phyloP scores from a whole-genome alignment of 2,888 invertebrate genomes.

The Netelia melanura region DNA sequence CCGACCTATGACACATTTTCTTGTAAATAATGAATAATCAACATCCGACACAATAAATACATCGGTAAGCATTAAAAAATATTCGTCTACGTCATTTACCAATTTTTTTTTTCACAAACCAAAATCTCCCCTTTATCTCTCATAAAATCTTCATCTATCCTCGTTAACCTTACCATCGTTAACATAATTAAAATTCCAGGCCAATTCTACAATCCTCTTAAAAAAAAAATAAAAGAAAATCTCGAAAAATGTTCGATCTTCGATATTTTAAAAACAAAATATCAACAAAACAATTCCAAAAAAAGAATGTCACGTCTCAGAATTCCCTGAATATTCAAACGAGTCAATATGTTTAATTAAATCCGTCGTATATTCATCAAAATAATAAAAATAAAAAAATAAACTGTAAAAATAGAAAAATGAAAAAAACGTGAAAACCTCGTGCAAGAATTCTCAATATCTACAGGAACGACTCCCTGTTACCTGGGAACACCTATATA shows the following conservation, averaged over 20 bases:
- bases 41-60: constrained; percentile 84
- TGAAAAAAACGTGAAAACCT: background rate
- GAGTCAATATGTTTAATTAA: background rate
- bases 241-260: background rate
- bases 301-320: background rate
- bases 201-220: too few relatives aligned
- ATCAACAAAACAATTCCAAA: background rate
- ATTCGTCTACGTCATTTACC: constrained; percentile 33
- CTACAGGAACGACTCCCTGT: background rate
- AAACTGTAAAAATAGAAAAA: background rate
- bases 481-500: background rate
- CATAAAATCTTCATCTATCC: background rate
- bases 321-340: background rate
- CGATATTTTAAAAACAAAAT: background rate
- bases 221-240: too few relatives aligned
- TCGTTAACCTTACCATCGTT: too few relatives aligned
- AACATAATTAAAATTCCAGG: too few relatives aligned
- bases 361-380: too few relatives aligned
- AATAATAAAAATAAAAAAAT: background rate
- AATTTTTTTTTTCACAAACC: background rate
- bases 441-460: background rate
- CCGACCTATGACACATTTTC: constrained; percentile 33
- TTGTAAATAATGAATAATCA: constrained; percentile 81
- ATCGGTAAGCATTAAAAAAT: constrained; percentile 72
- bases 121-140: background rate